These are phyloP conservation scores for Agriotes lineatus DNA, from an alignment of 2,888 invertebrate species.

Conservation along the genomic window DNA sequence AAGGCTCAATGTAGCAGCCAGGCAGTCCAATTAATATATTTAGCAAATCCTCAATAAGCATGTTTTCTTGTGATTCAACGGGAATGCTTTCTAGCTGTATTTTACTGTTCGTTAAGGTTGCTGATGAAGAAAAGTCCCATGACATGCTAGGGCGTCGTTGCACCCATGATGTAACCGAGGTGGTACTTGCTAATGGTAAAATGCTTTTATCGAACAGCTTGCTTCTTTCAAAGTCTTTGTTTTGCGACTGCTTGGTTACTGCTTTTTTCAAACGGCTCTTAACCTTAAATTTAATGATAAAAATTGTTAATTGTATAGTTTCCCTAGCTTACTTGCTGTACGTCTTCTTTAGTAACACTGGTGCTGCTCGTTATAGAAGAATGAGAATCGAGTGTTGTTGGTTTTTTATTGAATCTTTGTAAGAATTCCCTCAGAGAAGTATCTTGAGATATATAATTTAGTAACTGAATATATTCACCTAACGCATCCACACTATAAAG, in stretches of 20 bases:
- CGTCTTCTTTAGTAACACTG: conserved; percentile 28
- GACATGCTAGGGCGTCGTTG: conserved; percentile 68
- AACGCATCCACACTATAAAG: conserved; percentile 74
- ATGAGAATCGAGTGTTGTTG: conserved; percentile 64
- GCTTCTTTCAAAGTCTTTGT: conserved; percentile 54
- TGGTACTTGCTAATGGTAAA: conserved; percentile 54
- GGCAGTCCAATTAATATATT: conserved; percentile 75
- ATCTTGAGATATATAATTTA: conserved; percentile 72
- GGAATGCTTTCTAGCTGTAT: conserved; percentile 69
- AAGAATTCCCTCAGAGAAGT: conserved; percentile 66
- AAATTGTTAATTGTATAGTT: background rate
- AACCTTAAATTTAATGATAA: conserved; percentile 58
- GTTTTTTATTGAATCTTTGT: conserved; percentile 64
- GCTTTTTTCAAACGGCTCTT: conserved; percentile 67
- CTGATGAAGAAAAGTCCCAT: conserved; percentile 66
- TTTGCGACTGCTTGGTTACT: conserved; percentile 61
- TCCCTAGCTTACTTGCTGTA: conserved; percentile 1
- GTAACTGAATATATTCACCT: conserved; percentile 72
- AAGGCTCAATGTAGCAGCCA: conserved; percentile 62
- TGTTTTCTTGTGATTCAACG: conserved; percentile 81
- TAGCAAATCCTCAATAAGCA: conserved; percentile 86
- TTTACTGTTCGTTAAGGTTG: conserved; percentile 46
- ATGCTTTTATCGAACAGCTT: conserved; percentile 55
- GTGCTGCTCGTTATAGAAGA: conserved; percentile 57
- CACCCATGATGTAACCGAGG: conserved; percentile 66